A percentile compares a stretch with the other conserved stretches of the same genome.
phyloP scores from a whole-genome alignment of 2,113 vertebrate species.

The Prionailurus bengalensis region DNA sequence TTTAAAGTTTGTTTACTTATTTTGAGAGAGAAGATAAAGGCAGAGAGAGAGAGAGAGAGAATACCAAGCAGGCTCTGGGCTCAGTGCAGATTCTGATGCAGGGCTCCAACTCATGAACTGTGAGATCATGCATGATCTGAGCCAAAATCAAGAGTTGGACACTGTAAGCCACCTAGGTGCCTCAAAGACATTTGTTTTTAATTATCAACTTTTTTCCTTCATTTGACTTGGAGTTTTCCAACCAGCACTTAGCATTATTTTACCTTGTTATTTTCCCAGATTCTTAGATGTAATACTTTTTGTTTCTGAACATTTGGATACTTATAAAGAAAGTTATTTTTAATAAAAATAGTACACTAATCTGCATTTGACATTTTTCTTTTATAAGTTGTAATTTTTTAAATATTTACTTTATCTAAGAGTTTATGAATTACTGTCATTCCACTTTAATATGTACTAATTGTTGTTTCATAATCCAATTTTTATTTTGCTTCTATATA shows the following conservation, averaged over 20 bases:
- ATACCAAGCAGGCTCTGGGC: no score
- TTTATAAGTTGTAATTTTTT: background rate
- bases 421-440: background rate
- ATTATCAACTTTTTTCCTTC: background rate
- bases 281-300: slow-evolving; percentile 17
- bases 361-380: background rate
- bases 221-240: background rate
- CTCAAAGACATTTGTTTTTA: background rate
- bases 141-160: no score
- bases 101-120: no score
- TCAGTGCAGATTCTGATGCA: no score
- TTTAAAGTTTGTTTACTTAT: no score
- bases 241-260: background rate
- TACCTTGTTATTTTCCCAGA: slow-evolving; percentile 10
- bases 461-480: slow-evolving; percentile 21
- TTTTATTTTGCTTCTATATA: slow-evolving; percentile 58
- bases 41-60: no score
- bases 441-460: slow-evolving; percentile 41
- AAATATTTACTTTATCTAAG: slow-evolving; percentile 31
- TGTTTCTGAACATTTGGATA: slow-evolving; percentile 8
- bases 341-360: background rate
- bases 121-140: no score
- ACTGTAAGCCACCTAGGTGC: no score
- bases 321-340: background rate
- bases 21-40: no score